Base-by-base conservation (phyloP, 1,140 invertebrate genomes). In the Drosophila ambigua region DNA sequence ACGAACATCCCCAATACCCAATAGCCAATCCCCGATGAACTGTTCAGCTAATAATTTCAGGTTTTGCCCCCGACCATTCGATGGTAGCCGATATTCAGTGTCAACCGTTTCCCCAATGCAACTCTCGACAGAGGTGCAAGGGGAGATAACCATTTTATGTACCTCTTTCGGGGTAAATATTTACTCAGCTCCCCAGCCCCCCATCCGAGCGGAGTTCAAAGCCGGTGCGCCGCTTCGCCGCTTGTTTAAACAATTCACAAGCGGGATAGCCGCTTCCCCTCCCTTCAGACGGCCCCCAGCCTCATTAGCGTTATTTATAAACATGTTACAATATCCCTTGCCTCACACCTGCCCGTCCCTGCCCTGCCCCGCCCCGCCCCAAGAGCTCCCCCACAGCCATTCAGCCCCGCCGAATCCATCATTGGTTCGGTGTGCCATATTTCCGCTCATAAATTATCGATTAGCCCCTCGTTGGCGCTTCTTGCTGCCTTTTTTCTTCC, bases 251-350 rank as follows among this genome's bases (percentile, higher is more conserved):
- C 77, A 84, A 77, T 84, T 84, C 77, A 84, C 81, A 72, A 73
- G 58, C 51, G 53, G 51, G 13, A 23, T 13, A 4, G 8, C 23
- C 4, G 16, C 5, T 15, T 13, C 11, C 11, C 41, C 50, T 23
- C 66, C 20, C 16, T 39, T 11, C 31, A 4, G 31, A 11, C 31
- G 9, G 31, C 9, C 31, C 35, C 24, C 16, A 28, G 53, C 23
- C 81, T 85, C 77, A 85, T 85, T 85, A 85, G 78, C 69, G 77
- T 64, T 87, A 85, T 85, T 85, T 85, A 85, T 85, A 87, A 87
- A 87, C 74, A 82, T 81, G 81, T 81, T 87, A 67, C 74, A 61
- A 52, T 79, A 68, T 61, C 23, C 52, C 59, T 61, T 45, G 23
- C 35, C 53, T 66, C 24, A 52, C 52, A 44, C 64, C 63, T 75